Conservation (phyloP, 2,113 vertebrate species). For the Octodon degus region DNA sequence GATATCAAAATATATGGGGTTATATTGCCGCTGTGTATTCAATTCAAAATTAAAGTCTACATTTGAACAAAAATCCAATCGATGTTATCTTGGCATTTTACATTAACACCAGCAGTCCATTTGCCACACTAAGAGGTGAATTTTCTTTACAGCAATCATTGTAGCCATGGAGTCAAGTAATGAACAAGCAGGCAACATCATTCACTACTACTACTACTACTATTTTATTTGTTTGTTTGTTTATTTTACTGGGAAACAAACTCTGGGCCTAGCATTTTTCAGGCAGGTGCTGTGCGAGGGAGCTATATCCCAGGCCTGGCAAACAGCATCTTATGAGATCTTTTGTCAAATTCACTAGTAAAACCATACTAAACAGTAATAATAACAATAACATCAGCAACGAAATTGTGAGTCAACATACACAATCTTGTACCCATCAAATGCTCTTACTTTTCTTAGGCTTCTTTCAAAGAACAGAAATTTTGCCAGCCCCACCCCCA, state of each 20-base stretch:
- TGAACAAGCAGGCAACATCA: slow-evolving; percentile 33
- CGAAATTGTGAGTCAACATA: not conserved
- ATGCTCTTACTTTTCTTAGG: not conserved
- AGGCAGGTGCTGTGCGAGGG: no score
- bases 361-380: slow-evolving; percentile 55
- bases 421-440: not conserved
- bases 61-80: slow-evolving; percentile 26
- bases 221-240: no score
- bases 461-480: not conserved
- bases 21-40: slow-evolving; percentile 44
- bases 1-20: slow-evolving; percentile 35
- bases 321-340: slow-evolving; percentile 57
- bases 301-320: not conserved
- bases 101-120: slow-evolving; percentile 47
- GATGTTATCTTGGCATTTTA: slow-evolving; percentile 63
- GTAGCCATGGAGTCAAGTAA: slow-evolving; percentile 38
- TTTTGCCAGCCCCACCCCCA: no score
- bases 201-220: not conserved
- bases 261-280: no score
- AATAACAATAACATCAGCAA: not conserved
- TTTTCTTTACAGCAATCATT: slow-evolving; percentile 17
- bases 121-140: slow-evolving; percentile 28
- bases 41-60: slow-evolving; percentile 27
- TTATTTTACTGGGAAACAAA: no score
- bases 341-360: slow-evolving; percentile 54